phyloP scores from a whole-genome alignment of 2,797 vertebrate species.

The Halcyon smyrnensis region DNA sequence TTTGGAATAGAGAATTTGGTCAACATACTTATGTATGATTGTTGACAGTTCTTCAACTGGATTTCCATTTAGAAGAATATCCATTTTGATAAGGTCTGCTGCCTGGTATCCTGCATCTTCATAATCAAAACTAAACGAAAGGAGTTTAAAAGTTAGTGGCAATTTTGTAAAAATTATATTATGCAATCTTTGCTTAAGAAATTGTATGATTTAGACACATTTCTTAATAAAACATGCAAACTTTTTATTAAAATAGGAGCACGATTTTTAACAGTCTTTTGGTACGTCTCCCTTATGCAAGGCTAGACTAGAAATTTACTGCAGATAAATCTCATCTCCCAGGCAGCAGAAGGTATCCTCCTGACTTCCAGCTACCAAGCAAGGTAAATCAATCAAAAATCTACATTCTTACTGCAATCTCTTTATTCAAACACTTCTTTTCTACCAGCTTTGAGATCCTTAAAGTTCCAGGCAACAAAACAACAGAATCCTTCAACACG shows the following conservation, averaged over 20 bases:
- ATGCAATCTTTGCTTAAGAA: not conserved
- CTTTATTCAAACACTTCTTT: not conserved
- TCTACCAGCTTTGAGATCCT: not conserved
- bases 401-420: not conserved
- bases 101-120: slow-evolving; percentile 92
- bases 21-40: slow-evolving; percentile 88
- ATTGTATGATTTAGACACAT: not conserved
- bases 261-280: not conserved
- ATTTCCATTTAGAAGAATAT: slow-evolving; percentile 91
- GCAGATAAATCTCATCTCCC: not conserved
- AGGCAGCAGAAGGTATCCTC: not conserved
- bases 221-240: not conserved
- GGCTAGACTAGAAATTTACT: not conserved
- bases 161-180: not conserved
- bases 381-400: not conserved
- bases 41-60: slow-evolving; percentile 91
- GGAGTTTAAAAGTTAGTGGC: not conserved
- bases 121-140: slow-evolving; percentile 91
- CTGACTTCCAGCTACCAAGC: not conserved
- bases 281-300: not conserved
- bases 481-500: not conserved
- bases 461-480: not conserved
- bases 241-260: not conserved
- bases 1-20: not conserved
- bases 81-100: slow-evolving; percentile 93